These are phyloP conservation scores for Leptopilina drosophilae DNA, from an alignment of 2,888 invertebrate species.

Conservation along the genomic window DNA sequence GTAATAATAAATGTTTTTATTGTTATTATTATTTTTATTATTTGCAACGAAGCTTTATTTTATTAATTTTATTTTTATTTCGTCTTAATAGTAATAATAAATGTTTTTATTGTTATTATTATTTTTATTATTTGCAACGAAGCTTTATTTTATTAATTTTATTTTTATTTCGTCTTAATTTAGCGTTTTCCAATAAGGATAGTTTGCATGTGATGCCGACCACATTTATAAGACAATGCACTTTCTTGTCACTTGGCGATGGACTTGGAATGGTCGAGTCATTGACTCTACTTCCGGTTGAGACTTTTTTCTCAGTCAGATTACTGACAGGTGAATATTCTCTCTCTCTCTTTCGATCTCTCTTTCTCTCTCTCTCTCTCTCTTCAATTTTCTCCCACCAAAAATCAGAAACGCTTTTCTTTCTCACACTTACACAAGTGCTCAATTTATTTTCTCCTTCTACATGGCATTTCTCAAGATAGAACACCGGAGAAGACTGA, in stretches of 20 bases:
- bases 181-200: neutral
- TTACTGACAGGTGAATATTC: conserved; percentile 58
- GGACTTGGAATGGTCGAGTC: conserved; percentile 65
- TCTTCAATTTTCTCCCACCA: conserved; percentile 47
- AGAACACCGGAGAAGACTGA: neutral
- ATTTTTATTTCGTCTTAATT: too few relatives aligned
- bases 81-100: too few relatives aligned
- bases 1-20: too few relatives aligned
- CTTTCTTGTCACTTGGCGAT: conserved; percentile 64
- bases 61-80: too few relatives aligned
- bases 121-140: too few relatives aligned
- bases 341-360: conserved; percentile 28
- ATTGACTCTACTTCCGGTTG: conserved; percentile 72
- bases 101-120: too few relatives aligned
- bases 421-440: neutral
- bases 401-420: conserved; percentile 34
- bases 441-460: conserved; percentile 18
- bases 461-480: conserved; percentile 29
- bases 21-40: too few relatives aligned
- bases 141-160: too few relatives aligned
- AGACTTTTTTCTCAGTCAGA: conserved; percentile 62
- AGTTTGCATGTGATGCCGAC: conserved; percentile 47
- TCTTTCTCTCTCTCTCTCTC: conserved; percentile 49
- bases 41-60: too few relatives aligned
- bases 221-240: conserved; percentile 46